These are phyloP conservation scores for Bombus sylvicola DNA, from an alignment of 1,140 invertebrate genomes.

Conservation along the genomic window DNA sequence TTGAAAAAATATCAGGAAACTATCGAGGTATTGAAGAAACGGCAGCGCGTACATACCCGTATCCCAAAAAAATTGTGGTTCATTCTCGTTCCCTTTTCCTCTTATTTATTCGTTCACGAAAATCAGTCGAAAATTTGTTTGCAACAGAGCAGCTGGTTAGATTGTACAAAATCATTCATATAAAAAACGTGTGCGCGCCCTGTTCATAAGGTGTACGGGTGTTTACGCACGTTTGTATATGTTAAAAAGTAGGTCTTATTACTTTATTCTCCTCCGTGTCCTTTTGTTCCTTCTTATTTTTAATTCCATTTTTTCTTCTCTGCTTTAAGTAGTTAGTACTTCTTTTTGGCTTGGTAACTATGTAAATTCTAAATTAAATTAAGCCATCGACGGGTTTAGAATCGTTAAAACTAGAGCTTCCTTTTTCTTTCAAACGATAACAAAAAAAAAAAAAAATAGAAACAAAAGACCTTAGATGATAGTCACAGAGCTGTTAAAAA, in stretches of 20 bases:
- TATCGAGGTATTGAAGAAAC: constrained; percentile 67
- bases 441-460: not conserved
- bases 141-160: constrained; percentile 43
- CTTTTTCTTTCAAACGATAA: not conserved
- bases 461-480: not conserved
- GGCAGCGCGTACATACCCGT: constrained; percentile 43
- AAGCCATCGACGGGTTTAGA: constrained; percentile 44
- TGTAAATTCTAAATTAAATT: constrained; percentile 75
- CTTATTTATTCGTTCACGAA: constrained; percentile 18
- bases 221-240: constrained; percentile 34
- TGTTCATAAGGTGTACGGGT: constrained; percentile 47
- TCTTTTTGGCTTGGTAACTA: constrained; percentile 80
- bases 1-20: constrained; percentile 70
- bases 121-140: constrained; percentile 19
- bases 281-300: constrained; percentile 28
- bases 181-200: constrained; percentile 38
- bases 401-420: not conserved
- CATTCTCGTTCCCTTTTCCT: not conserved
- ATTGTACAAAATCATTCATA: constrained; percentile 55
- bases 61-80: constrained; percentile 21
- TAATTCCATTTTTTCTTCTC: constrained; percentile 30
- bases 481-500: constrained; percentile 13
- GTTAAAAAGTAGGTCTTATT: constrained; percentile 51
- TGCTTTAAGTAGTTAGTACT: constrained; percentile 63
- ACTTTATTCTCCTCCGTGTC: constrained; percentile 10